These are phyloP conservation scores for Selene dorsalis DNA, from an alignment of 2,797 vertebrate species.

Conservation along the genomic window DNA sequence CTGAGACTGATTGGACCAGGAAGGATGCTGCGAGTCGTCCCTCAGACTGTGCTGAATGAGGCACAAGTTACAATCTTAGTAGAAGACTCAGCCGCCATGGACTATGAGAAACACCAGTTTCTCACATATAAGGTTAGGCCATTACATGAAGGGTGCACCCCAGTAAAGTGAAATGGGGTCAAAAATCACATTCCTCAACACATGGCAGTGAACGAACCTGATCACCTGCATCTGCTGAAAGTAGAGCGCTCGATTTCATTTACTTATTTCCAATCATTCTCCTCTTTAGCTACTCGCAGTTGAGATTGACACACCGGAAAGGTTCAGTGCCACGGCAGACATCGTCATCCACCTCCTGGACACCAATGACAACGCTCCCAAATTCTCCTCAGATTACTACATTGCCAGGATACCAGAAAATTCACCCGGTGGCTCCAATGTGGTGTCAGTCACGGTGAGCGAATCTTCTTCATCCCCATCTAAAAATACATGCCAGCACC, in stretches of 20 bases:
- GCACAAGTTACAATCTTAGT: constrained; percentile 97
- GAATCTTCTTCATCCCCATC: constrained; percentile 49
- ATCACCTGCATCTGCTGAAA: not conserved
- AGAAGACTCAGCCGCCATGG: constrained; percentile 93
- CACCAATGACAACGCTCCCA: constrained; percentile 95
- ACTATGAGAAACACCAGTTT: constrained; percentile 92
- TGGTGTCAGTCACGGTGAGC: constrained; percentile 94
- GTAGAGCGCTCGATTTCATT: not conserved
- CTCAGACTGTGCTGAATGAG: constrained; percentile 95
- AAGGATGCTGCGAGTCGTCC: constrained; percentile 92
- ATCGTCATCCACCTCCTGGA: constrained; percentile 92
- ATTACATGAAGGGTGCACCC: not conserved
- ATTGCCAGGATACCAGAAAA: constrained; percentile 95
- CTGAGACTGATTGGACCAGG: constrained; percentile 91
- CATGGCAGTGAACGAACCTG: not conserved
- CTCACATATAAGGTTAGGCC: constrained; percentile 87
- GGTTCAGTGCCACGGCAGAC: constrained; percentile 95
- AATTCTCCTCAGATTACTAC: constrained; percentile 95
- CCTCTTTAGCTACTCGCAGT: constrained; percentile 90
- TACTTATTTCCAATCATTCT: not conserved
- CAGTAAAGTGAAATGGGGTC: not conserved
- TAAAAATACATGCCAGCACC: constrained; percentile 69
- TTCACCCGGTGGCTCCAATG: constrained; percentile 92
- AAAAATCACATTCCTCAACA: not conserved
- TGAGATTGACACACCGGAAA: constrained; percentile 94